phyloP scores from a whole-genome alignment of 2,113 vertebrate genomes.

The Clarias gariepinus region DNA sequence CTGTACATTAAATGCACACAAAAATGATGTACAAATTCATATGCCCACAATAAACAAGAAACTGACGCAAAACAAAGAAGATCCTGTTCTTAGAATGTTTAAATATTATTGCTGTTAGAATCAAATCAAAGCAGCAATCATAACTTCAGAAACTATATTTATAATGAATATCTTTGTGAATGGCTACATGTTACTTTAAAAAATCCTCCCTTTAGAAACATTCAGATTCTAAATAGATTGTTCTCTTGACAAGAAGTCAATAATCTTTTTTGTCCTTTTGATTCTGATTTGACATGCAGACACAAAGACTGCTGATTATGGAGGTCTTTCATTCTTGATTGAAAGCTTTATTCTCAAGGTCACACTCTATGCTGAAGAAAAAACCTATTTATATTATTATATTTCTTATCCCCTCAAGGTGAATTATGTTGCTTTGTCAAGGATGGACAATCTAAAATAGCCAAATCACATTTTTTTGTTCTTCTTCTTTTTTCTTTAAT shows the following conservation, averaged over 20 bases:
- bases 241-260: conserved; percentile 7
- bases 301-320: conserved; percentile 44
- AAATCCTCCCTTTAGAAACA: conserved; percentile 1
- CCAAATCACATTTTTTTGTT: conserved; percentile 29
- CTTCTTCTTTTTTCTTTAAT: not conserved
- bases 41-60: not conserved
- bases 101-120: not conserved
- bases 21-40: not conserved
- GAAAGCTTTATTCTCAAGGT: conserved; percentile 14
- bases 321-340: conserved; percentile 34
- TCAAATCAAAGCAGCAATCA: conserved; percentile 10
- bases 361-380: not conserved
- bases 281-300: conserved; percentile 17
- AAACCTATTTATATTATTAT: not conserved
- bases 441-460: not conserved
- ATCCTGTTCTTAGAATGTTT: not conserved
- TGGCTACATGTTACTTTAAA: not conserved
- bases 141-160: not conserved
- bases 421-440: conserved; percentile 21
- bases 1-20: not conserved
- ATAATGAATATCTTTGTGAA: conserved; percentile 9
- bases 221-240: conserved; percentile 17
- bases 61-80: not conserved
- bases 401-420: conserved; percentile 29
- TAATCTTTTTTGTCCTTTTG: conserved; percentile 15